phyloP scores from a whole-genome alignment of 2,113 vertebrate genomes.

The Haliaeetus leucogaster region DNA sequence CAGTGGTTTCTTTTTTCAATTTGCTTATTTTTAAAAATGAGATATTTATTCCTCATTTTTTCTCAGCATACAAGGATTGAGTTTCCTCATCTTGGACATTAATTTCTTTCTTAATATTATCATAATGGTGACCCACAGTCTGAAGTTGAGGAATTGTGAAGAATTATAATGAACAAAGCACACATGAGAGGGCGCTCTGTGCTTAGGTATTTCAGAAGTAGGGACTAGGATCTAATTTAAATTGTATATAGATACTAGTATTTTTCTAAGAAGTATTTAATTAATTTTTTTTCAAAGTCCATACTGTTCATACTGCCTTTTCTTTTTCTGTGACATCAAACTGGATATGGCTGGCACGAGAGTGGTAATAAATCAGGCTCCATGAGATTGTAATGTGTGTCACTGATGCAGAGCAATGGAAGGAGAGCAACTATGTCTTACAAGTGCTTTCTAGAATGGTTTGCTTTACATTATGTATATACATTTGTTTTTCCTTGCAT shows the following conservation, averaged over 20 bases:
- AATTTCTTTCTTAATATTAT: not conserved
- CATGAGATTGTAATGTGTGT: not conserved
- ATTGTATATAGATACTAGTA: not conserved
- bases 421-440: not conserved
- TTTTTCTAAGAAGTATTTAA: not conserved
- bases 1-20: not conserved
- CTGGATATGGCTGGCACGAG: not conserved
- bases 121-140: not conserved
- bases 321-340: not conserved
- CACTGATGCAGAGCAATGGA: not conserved
- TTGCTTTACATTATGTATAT: not conserved
- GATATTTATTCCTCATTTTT: not conserved
- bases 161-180: not conserved
- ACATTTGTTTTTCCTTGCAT: not conserved
- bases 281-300: not conserved
- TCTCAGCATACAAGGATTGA: not conserved
- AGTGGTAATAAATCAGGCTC: not conserved
- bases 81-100: not conserved
- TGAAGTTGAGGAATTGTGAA: not conserved
- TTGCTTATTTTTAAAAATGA: not conserved
- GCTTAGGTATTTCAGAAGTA: not conserved
- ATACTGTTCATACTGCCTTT: not conserved
- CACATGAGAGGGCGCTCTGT: slow-evolving; percentile 48
- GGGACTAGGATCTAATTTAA: not conserved
- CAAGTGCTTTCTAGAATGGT: not conserved